Conservation (phyloP, 2,888 invertebrate species). For the Ptychoptera contaminata region DNA sequence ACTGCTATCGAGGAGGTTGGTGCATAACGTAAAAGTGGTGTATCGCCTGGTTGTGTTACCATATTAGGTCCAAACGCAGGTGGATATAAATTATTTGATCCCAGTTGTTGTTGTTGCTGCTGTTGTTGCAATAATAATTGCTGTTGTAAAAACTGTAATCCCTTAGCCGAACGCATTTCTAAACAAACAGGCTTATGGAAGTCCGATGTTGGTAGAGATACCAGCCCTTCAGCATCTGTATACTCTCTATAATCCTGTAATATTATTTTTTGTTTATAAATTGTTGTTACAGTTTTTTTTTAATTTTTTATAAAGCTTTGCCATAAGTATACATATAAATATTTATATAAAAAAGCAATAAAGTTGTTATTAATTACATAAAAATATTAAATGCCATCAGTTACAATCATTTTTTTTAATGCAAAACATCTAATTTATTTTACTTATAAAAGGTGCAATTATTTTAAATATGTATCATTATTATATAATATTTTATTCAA, state of each 20-base stretch:
- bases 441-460: no score
- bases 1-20: constrained; percentile 7
- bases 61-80: constrained; percentile 19
- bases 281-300: background rate
- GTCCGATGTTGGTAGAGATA: constrained; percentile 74
- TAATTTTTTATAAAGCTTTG: background rate
- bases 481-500: no score
- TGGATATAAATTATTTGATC: background rate
- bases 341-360: no score
- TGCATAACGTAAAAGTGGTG: constrained; percentile 17
- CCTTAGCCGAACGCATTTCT: constrained; percentile 50
- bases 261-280: constrained; percentile 10
- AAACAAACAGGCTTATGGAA: constrained; percentile 68
- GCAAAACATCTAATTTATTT: no score
- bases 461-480: no score
- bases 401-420: no score
- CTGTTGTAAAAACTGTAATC: constrained; percentile 16
- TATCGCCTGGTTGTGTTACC: constrained; percentile 27
- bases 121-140: constrained; percentile 8
- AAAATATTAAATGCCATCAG: no score
- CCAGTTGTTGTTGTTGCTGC: constrained; percentile 9
- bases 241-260: constrained; percentile 77
- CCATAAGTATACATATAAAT: no score
- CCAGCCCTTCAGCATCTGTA: constrained; percentile 78
- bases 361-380: no score